These are phyloP conservation scores for Chrysolina americana DNA, from an alignment of 2,888 invertebrate genomes.

Conservation along the genomic window DNA sequence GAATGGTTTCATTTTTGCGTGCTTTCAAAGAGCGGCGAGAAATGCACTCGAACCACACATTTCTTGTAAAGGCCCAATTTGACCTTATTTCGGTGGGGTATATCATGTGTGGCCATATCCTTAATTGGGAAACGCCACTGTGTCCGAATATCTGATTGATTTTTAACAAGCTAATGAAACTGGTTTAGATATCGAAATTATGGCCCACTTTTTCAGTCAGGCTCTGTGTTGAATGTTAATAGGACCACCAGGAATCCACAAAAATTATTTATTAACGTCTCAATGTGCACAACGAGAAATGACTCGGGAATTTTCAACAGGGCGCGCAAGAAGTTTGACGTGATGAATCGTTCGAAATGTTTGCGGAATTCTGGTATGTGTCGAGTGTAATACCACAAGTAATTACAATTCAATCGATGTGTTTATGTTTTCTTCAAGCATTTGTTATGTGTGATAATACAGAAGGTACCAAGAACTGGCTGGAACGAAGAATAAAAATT, in stretches of 20 bases:
- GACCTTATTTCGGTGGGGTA: slow-evolving; percentile 25
- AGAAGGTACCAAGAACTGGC: too few relatives aligned
- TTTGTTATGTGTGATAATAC: too few relatives aligned
- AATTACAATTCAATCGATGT: neutral
- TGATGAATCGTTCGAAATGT: slow-evolving; percentile 26
- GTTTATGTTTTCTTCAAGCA: too few relatives aligned
- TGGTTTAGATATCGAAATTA: slow-evolving; percentile 63
- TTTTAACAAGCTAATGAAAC: slow-evolving; percentile 61
- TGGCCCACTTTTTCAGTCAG: slow-evolving; percentile 59
- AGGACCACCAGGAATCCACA: slow-evolving; percentile 62
- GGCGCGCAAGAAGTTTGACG: slow-evolving; percentile 29
- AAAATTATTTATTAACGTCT: slow-evolving; percentile 55
- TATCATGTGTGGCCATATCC: neutral
- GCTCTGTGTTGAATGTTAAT: slow-evolving; percentile 62
- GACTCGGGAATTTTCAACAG: slow-evolving; percentile 31
- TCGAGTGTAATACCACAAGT: neutral
- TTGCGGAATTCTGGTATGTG: slow-evolving; percentile 13
- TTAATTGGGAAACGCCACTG: slow-evolving; percentile 37
- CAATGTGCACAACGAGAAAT: slow-evolving; percentile 34
- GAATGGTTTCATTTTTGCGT: neutral
- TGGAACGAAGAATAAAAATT: too few relatives aligned
- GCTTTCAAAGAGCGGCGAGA: neutral
- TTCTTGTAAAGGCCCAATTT: slow-evolving; percentile 23
- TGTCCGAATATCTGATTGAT: slow-evolving; percentile 50
- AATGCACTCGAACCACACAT: neutral